phyloP scores from a whole-genome alignment of 2,113 vertebrate species.

The Willisornis vidua region DNA sequence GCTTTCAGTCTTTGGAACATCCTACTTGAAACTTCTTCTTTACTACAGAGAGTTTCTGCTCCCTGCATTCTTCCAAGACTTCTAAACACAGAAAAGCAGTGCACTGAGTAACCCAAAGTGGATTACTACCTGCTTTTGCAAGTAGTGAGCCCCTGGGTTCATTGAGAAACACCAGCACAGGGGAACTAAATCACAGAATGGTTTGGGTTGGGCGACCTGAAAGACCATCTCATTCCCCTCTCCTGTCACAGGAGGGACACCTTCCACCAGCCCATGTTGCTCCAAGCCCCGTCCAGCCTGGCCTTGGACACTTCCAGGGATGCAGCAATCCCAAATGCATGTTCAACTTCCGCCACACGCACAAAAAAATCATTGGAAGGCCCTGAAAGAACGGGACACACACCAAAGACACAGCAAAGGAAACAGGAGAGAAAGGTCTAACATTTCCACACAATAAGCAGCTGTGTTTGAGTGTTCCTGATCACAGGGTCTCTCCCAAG shows the following conservation, averaged over 20 bases:
- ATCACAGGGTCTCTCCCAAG: background rate
- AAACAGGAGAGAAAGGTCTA: background rate
- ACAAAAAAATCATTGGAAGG: background rate
- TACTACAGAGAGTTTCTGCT: background rate
- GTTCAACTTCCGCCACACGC: background rate
- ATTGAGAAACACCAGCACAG: background rate
- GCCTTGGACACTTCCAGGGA: background rate
- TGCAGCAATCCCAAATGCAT: background rate
- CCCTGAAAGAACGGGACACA: background rate
- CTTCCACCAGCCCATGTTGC: background rate
- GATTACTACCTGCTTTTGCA: background rate
- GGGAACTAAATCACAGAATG: background rate
- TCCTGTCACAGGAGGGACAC: background rate
- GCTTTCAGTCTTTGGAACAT: background rate
- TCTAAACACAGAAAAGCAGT: background rate
- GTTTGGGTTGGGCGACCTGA: background rate
- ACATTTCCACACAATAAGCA: background rate
- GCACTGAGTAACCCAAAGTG: rapidly evolving
- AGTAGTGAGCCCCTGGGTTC: background rate
- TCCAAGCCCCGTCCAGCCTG: background rate
- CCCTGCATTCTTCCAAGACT: background rate
- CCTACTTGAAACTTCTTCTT: background rate
- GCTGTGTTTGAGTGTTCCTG: background rate
- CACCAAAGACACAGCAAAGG: background rate
- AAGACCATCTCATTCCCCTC: background rate